A percentile compares a stretch with the other conserved stretches of the same genome.
These are phyloP conservation scores for Hydropotes inermis DNA, from an alignment of 2,113 vertebrate species.

Conservation along the genomic window DNA sequence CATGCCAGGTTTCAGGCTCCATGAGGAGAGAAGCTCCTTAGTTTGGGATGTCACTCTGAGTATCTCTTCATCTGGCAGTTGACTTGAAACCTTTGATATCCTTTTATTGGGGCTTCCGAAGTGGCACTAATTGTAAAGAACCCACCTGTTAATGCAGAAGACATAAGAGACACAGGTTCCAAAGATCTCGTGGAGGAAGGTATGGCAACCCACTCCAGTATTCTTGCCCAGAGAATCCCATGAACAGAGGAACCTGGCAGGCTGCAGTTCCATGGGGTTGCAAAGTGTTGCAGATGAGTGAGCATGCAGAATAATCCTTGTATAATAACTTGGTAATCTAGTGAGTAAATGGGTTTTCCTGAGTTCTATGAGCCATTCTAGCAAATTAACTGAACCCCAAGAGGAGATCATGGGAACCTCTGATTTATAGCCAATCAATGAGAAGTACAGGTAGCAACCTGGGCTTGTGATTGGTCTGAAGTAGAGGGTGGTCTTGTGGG, in stretches of 20 bases:
- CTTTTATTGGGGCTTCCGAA: not conserved
- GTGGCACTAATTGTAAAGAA: not conserved
- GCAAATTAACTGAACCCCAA: not conserved
- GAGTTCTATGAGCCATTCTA: not conserved
- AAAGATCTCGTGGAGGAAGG: not conserved
- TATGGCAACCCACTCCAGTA: not conserved
- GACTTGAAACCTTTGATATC: not conserved
- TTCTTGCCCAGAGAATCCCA: not conserved
- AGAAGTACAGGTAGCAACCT: not conserved
- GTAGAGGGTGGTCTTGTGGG: not conserved
- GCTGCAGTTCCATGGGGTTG: not conserved
- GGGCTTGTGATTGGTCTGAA: not conserved
- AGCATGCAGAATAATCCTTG: not conserved
- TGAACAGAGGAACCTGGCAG: not conserved
- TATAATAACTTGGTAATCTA: not conserved
- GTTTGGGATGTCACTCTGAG: not conserved
- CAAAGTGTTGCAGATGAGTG: not conserved
- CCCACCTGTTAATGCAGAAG: not conserved
- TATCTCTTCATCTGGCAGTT: not conserved
- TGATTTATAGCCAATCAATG: not conserved
- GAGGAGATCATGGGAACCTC: not conserved
- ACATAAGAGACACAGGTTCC: not conserved
- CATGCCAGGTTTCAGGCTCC: not conserved
- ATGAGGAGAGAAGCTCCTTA: not conserved
- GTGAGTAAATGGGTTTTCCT: not conserved